Evolutionary conservation across 1,140 invertebrate genomes (phyloP).

Genomic region (Centruroides sculpturatus): DNA sequence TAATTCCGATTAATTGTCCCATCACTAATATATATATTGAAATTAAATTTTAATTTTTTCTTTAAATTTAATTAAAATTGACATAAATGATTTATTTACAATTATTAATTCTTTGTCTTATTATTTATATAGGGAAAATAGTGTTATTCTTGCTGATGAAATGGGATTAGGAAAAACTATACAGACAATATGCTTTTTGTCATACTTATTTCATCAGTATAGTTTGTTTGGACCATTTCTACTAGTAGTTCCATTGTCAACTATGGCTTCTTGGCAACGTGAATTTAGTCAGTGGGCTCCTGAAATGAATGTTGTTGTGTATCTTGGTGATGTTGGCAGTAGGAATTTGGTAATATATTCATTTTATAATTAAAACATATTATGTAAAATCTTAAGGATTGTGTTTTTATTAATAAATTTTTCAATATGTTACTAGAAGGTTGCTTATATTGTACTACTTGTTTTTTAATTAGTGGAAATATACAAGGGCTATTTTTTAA

Average conservation of each 20-base stretch:
- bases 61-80: no score
- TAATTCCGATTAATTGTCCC: no score
- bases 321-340: conserved; percentile 72
- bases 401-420: no score
- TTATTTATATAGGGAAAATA: conserved; percentile 58
- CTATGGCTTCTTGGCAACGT: conserved; percentile 97
- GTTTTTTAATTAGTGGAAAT: no score
- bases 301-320: conserved; percentile 94
- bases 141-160: conserved; percentile 96
- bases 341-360: conserved; percentile 30
- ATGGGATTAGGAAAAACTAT: conserved; percentile 96
- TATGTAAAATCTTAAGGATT: no score
- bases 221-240: conserved; percentile 92
- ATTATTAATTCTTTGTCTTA: neutral
- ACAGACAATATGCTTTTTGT: conserved; percentile 87
- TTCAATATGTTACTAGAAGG: no score
- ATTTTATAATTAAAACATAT: neutral
- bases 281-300: conserved; percentile 96
- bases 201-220: conserved; percentile 78
- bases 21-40: no score
- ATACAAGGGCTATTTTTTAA: no score
- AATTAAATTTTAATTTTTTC: no score
- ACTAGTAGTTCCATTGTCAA: conserved; percentile 95
- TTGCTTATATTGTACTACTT: no score
- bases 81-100: no score